Evolutionary conservation across 2,888 invertebrate species (phyloP).

Genomic region (Drosophila fungiperda): DNA sequence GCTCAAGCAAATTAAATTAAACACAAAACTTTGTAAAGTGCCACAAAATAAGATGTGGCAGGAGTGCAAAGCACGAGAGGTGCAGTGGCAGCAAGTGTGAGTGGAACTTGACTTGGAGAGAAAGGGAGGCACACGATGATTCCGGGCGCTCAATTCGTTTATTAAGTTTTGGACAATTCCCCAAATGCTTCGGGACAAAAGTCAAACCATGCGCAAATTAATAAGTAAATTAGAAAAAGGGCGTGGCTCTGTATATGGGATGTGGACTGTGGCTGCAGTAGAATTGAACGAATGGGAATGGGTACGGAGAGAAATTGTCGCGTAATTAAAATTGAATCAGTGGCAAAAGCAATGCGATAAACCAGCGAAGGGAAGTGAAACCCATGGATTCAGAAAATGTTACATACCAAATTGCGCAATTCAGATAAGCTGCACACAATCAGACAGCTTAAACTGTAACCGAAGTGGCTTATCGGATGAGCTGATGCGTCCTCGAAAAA

Average conservation of each 20-base stretch:
- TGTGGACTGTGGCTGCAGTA: not conserved
- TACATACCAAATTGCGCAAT: not conserved
- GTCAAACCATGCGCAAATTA: constrained; percentile 43
- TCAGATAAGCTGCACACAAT: not conserved
- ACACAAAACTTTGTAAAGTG: constrained; percentile 52
- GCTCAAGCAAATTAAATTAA: constrained; percentile 68
- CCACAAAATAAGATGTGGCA: constrained; percentile 9
- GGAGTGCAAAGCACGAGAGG: not conserved
- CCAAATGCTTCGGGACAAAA: constrained; percentile 35
- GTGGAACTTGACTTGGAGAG: constrained; percentile 6
- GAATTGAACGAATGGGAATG: not conserved
- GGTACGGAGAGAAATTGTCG: constrained; percentile 29
- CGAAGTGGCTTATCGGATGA: not conserved
- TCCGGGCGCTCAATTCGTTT: constrained; percentile 48
- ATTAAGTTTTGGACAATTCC: constrained; percentile 46
- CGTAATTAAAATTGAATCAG: constrained; percentile 60
- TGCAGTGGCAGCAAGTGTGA: not conserved
- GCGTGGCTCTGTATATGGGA: constrained; percentile 6
- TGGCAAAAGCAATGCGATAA: constrained; percentile 21
- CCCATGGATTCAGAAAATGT: constrained; percentile 2
- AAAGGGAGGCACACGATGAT: constrained; percentile 18
- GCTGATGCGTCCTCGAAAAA: not conserved
- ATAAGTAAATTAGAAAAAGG: constrained; percentile 48
- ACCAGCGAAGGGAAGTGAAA: not conserved
- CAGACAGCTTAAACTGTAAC: not conserved